Evolutionary conservation across 1,140 invertebrate species (phyloP), one percentile per base, ranked within the genome.

Genomic region (Venustaconcha ellipsiformis): DNA sequence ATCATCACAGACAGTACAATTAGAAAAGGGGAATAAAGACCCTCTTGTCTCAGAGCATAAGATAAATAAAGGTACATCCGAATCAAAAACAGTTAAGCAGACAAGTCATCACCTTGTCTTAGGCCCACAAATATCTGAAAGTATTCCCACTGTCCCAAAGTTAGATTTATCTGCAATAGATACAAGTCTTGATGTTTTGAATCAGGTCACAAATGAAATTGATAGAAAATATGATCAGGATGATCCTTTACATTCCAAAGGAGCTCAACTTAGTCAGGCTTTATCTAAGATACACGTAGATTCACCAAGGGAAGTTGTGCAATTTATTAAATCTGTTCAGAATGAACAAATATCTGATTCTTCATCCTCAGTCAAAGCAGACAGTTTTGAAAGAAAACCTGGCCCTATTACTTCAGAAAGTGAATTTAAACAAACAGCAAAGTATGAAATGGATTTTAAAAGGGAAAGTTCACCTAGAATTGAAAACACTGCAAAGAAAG

Each of bases 151-250:
- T 14, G 67, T 76, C 17, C 74, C 68, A 18, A 70, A 70, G 17
- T 66, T 76, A 65, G 76, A 78, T 75, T 57, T 78, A 18, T 56
- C 66, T 59, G 65, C 76, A 6, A 80, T 80, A 17, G 79, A 80
- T 62, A 80, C 79, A 60, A 80, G 75, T 68, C 68, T 80, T 72
- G 70, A 68, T 62, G 76, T 80, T 59, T 65, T 75, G 8, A 70
- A 72, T 58, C 17, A 63, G 23, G 78, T 79, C 11, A 75, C 70
- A 26, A 69, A 79, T 65, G 68, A 72, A 37, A 62, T 75, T 56
- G 67, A 57, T 62, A 71, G 55, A 30, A 62, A 59, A 14, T 57
- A 20, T 20, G 57, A 71, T n/a, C 70, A 72, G 6, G 23, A 55
- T 70, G 58, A 76, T 30, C 23, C 14, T 55, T 57, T 18, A 18